Evolutionary conservation across 2,797 vertebrate species (phyloP).

Genomic region (Labeo calbasu): DNA sequence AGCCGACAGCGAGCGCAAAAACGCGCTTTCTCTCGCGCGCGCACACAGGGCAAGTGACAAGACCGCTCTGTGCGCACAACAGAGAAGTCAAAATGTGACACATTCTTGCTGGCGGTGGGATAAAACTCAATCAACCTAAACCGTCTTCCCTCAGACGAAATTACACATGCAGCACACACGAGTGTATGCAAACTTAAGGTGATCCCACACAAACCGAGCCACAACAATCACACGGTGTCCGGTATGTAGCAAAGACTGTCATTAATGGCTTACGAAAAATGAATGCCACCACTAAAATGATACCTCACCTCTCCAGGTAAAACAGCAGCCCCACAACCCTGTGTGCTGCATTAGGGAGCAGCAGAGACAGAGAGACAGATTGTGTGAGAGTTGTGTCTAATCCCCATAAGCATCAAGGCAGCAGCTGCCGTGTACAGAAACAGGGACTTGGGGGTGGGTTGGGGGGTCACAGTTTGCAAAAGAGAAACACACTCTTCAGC

Average conservation of each 20-base stretch:
- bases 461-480: conserved; percentile 5
- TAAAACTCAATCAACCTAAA: conserved; percentile 76
- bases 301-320: conserved; percentile 49
- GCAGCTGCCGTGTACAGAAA: conserved; percentile 47
- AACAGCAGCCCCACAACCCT: conserved; percentile 41
- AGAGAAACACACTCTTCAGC: conserved; percentile 1
- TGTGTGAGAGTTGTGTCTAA: conserved; percentile 69
- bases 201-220: neutral
- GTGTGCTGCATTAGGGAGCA: conserved; percentile 38
- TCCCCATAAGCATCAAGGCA: conserved; percentile 73
- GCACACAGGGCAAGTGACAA: conserved; percentile 50
- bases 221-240: neutral
- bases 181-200: conserved; percentile 13
- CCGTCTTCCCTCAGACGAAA: conserved; percentile 41
- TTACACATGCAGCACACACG: conserved; percentile 25
- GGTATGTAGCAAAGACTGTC: neutral
- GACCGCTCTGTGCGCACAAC: conserved; percentile 67
- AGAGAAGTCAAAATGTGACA: conserved; percentile 80
- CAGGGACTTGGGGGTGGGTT: neutral
- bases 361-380: conserved; percentile 52
- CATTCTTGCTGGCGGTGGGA: conserved; percentile 77
- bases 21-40: conserved; percentile 17
- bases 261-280: neutral
- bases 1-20: conserved; percentile 73
- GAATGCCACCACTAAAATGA: conserved; percentile 32